These are phyloP conservation scores for Littorina saxatilis DNA, from an alignment of 1,140 invertebrate species.

Conservation along the genomic window DNA sequence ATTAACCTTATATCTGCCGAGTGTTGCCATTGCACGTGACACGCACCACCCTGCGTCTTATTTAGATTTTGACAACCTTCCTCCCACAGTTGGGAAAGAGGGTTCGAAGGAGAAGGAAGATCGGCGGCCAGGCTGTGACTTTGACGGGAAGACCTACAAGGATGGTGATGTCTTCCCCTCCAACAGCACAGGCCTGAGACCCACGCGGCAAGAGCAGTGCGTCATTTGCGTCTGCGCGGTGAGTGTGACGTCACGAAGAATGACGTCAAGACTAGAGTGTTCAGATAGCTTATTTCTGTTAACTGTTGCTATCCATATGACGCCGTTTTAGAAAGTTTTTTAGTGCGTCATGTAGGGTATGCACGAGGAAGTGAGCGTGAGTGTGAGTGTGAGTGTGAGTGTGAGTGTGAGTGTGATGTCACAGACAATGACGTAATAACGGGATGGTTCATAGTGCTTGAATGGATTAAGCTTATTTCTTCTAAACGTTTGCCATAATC, in stretches of 20 bases:
- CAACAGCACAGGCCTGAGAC: conserved; percentile 55
- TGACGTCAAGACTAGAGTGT: background rate
- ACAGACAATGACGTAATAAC: background rate
- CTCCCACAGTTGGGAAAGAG: conserved; percentile 60
- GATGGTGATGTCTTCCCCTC: conserved; percentile 57
- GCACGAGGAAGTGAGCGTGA: background rate
- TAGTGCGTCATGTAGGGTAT: no score
- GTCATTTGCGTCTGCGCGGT: conserved; percentile 59
- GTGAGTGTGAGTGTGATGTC: no score
- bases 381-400: no score
- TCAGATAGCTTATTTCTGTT: no score
- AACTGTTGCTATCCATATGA: background rate
- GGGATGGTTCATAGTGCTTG: no score
- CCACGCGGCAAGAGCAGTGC: conserved; percentile 56
- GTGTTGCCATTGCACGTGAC: conserved; percentile 36
- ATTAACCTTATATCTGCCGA: conserved; percentile 23
- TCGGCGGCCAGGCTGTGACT: conserved; percentile 45
- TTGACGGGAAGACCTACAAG: conserved; percentile 44
- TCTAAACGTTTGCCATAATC: no score
- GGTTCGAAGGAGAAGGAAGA: conserved; percentile 19
- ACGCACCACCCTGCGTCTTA: conserved; percentile 39
- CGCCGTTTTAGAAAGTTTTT: background rate
- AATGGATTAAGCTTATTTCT: no score
- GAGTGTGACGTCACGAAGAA: conserved; percentile 39
- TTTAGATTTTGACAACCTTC: conserved; percentile 68